Percentiles rank a stretch among this genome's conserved stretches.
phyloP scores from a whole-genome alignment of 35 echinoderm and acorn worm species.

The Lytechinus variegatus region DNA sequence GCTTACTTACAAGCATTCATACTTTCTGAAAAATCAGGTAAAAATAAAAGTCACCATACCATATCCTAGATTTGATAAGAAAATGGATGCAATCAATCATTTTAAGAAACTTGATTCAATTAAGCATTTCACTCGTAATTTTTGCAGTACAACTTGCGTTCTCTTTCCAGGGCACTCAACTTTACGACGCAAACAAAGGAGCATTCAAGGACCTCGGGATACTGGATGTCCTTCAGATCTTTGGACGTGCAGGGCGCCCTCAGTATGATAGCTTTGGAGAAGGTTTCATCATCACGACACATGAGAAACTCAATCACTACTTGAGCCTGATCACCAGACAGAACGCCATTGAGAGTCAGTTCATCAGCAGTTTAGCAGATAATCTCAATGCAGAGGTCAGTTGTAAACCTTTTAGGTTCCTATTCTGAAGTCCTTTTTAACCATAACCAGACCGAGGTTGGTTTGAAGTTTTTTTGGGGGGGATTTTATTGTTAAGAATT shows the following conservation, averaged over 20 bases:
- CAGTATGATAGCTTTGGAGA: constrained; percentile 93
- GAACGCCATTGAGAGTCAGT: constrained; percentile 99
- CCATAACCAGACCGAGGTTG: no score
- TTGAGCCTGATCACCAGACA: constrained; percentile 91
- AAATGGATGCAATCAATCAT: no score
- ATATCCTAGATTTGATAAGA: no score
- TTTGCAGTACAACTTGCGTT: neutral
- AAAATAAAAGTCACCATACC: no score
- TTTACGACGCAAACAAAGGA: constrained; percentile 97
- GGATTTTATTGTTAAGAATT: no score
- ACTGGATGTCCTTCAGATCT: constrained; percentile 86
- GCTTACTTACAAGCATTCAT: no score
- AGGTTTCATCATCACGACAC: constrained; percentile 93
- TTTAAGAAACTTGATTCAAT: no score
- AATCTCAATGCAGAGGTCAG: constrained; percentile 96
- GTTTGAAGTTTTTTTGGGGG: no score
- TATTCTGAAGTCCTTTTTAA: no score
- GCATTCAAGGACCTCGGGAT: constrained; percentile 89
- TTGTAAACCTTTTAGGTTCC: no score
- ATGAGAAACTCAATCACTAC: constrained; percentile 92
- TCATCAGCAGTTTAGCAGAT: constrained; percentile 76
- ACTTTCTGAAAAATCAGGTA: no score
- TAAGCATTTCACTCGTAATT: no score
- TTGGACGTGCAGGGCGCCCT: constrained; percentile 96
- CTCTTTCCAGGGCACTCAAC: constrained; percentile 86